Evolutionary conservation across 30 jellyfish, hydroid and myxozoan species (phyloP), one percentile per base, ranked within the genome.

Genomic region (Chrysaora quinquecirrha): DNA sequence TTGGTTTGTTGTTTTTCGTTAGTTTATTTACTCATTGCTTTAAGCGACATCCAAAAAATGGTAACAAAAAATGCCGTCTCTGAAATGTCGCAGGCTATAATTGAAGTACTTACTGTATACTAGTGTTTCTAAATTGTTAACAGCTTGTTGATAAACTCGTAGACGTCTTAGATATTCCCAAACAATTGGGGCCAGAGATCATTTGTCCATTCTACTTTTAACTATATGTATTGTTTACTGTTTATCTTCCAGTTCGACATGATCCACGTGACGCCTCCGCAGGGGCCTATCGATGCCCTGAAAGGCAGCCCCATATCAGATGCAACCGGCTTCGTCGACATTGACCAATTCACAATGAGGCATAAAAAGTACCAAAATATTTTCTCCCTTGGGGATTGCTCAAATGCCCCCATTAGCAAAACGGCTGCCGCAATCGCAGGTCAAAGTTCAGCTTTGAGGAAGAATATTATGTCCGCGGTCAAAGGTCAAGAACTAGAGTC

Each of bases 231-330:
- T n/a, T n/a, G n/a, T n/a, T n/a, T n/a, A n/a, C n/a, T n/a, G n/a
- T n/a, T 70, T 70, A 27, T 27, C 25, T 82, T 89, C 22, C 78
- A 92, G 98, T 92, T 88, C 64, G 94, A 79, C 70, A 87, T 92
- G 96, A 92, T 92, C 35, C 98, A 92, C 70, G 96, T 92, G 66
- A 92, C 98, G 21, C 98, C 98, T 24, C 98, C 98, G 24, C 93
- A 88, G 93, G 97, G 98, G 11, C 98, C 98, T n/a, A 64, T 65
- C 16, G 89, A 71, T 34, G 95, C 63, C 56, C 56, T 92, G 64
- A 86, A 86, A 30, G 28, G 43, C 72, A 86, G 95, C 71, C 47
- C 80, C 18, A 30, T 92, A 2, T 85, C 79, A 3, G 98, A 92
- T 56, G 93, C 96, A 7, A 64, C 81, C 11, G 98, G 98, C 19